Evolutionary conservation across 2,113 vertebrate species (phyloP), one percentile per base, ranked within the genome.

Genomic region (Gasterosteus nipponicus): DNA sequence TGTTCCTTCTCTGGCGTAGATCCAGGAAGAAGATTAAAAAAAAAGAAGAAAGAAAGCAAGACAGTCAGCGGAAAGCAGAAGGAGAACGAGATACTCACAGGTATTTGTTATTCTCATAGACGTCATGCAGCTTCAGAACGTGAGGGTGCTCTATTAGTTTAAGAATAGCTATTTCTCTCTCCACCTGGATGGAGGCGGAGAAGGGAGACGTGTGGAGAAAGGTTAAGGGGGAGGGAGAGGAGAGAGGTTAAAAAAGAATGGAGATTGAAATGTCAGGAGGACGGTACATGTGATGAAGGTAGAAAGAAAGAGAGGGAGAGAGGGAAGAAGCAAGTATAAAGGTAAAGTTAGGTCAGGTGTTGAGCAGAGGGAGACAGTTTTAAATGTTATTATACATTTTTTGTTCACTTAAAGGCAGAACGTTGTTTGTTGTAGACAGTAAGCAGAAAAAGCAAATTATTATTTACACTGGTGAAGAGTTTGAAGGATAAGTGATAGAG

Each of bases 21-120:
- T 75, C 60, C 54, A 75, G 73, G 56, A 44, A 19, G 33, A 6
- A 66, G 38, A 59, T 41, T 8, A 19, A 35, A 29, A 56, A 59
- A 42, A 46, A 15, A 12, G 15, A 57, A 15, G 31, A 29, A 31
- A 26, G 12, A 60, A 38, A 53, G 14, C 16, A 16, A 57, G 29
- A 33, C 12, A 57, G 57, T 65, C 41, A 62, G 75, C 44, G 2
- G 54, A 60, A 38, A 83, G 41, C 61, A 80, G 62, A 31, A 56
- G 49, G 83, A 77, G 35, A 1, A 69, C 67, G 61, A 83, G 71
- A 93, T 95, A 96, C 96, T 96, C 94, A 97, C 96, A 97, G 94
- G 93, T 97, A 96, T 95, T 97, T 97, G 96, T 97, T 97, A 93
- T 97, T 97, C 91, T 97, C 96, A 80, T 97, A 97, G 90, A 97